Percentiles rank a stretch among this genome's conserved stretches.
Evolutionary conservation across 2,113 vertebrate genomes (phyloP).

Genomic region (Irena cyanogastra): DNA sequence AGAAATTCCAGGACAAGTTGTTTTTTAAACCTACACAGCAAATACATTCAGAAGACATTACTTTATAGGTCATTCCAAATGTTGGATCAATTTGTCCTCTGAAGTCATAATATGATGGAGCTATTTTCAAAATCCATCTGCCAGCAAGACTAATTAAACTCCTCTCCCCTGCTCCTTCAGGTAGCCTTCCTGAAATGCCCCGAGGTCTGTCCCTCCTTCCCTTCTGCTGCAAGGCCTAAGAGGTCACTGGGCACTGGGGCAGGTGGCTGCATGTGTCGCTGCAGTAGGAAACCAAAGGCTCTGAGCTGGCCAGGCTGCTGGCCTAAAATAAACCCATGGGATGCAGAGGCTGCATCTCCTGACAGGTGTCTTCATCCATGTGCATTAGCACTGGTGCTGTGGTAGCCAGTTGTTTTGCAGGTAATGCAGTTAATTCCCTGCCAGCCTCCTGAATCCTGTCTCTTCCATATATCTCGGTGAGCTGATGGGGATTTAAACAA

Average conservation of each 20-base stretch:
- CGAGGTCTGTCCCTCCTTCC: neutral
- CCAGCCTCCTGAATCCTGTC: neutral
- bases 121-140: neutral
- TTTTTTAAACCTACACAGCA: neutral
- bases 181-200: neutral
- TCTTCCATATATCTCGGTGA: neutral
- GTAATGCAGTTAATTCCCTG: neutral
- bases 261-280: neutral
- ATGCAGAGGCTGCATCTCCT: neutral
- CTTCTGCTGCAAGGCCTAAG: rapidly evolving
- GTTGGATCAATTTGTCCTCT: neutral
- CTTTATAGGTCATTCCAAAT: neutral
- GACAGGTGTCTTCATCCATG: neutral
- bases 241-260: neutral
- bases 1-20: neutral
- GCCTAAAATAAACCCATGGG: neutral
- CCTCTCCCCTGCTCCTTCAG: rapidly evolving
- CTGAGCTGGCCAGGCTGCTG: neutral
- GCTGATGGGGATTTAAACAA: neutral
- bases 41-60: neutral
- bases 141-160: neutral
- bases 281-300: neutral
- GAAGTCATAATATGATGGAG: neutral
- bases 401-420: neutral
- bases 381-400: neutral